These are phyloP conservation scores for Cynopterus sphinx DNA, from an alignment of 2,797 vertebrate species.

Conservation along the genomic window DNA sequence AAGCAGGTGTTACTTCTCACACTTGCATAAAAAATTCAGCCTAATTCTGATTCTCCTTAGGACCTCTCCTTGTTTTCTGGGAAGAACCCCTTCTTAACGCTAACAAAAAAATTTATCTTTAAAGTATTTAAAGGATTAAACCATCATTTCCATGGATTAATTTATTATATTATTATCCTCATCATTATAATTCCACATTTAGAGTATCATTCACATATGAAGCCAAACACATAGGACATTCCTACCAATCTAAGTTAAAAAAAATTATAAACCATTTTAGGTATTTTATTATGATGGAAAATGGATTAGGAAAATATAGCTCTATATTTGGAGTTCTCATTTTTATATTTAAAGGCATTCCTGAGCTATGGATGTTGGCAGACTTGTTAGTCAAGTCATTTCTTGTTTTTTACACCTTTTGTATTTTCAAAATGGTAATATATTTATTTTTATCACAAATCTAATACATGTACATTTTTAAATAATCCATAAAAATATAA, in stretches of 20 bases:
- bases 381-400: slow-evolving; percentile 27
- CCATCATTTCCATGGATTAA: slow-evolving; percentile 34
- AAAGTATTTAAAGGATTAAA: slow-evolving; percentile 38
- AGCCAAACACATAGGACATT: slow-evolving; percentile 36
- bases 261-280: slow-evolving; percentile 37
- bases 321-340: slow-evolving; percentile 55
- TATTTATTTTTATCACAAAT: neutral
- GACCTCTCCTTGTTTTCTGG: neutral
- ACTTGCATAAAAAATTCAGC: neutral
- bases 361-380: neutral
- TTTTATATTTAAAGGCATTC: slow-evolving; percentile 51
- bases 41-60: neutral
- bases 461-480: neutral
- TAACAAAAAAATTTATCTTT: slow-evolving; percentile 29
- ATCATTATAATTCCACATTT: slow-evolving; percentile 25
- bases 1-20: neutral
- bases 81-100: slow-evolving; percentile 4
- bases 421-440: slow-evolving; percentile 40
- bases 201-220: neutral
- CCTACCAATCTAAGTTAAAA: slow-evolving; percentile 9
- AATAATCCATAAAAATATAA: neutral
- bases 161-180: slow-evolving; percentile 51
- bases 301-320: slow-evolving; percentile 49
- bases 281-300: slow-evolving; percentile 46
- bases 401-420: slow-evolving; percentile 47